Base-by-base conservation (phyloP, 2,797 vertebrate genomes). In the Choloepus didactylus region DNA sequence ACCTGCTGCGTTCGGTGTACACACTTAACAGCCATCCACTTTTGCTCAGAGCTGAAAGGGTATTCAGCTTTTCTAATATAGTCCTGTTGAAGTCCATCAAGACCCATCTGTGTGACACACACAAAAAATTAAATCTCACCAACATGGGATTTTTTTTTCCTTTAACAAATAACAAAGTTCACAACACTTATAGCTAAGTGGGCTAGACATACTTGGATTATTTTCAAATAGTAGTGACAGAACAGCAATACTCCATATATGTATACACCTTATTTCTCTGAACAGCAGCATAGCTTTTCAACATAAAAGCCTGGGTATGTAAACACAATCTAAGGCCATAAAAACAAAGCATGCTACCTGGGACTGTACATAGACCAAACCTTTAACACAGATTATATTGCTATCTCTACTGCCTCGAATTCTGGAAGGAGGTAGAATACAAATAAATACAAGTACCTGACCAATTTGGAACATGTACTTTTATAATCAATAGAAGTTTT, bases 21-120 rank as follows among this genome's bases (percentile, higher is more conserved):
- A 56, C 99, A 99, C 87, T 99, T 99, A 11, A 99, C 99, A 0
- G 99, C 98, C 99, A 99, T 99, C 99, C 99, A 99, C 97, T 99
- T 99, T 93, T 99, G 99, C 97, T 99, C 99, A 0, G 99, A 99
- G 97, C 98, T 99, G 98, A 99, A 99, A 23, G 99, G 99, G 90
- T 99, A 98, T 95, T 99, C 99, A 96, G 99, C 98, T 97, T 98
- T 97, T 60, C 99, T 99, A 31, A 99, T 97, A 72, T 99, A 99
- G 97, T 99, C 99, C 97, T 99, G 99, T 96, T 99, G 99, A 41
- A 99, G 96, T 23, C 98, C 98, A 96, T 99, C 99, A 96, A 99
- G 98, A 69, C 99, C 99, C 99, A 99, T 99, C 99, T 99, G 96
- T 6, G 77, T 31, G 49, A 66, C 95, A 97, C 7, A 95, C 29